These are phyloP conservation scores for Polypterus bichir DNA, from an alignment of 2,113 vertebrate species.

Conservation along the genomic window DNA sequence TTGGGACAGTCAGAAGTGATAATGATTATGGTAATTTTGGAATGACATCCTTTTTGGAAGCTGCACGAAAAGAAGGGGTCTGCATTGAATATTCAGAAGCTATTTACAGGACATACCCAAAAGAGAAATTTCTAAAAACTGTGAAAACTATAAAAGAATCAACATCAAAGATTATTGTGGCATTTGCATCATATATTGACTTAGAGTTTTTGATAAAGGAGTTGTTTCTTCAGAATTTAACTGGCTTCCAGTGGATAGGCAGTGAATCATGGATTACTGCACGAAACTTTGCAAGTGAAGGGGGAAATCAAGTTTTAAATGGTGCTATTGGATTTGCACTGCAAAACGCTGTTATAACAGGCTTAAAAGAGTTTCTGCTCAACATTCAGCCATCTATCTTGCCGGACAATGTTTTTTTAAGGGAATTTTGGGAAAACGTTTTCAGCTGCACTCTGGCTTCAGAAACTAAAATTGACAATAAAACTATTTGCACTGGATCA, in stretches of 20 bases:
- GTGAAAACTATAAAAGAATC: constrained; percentile 20
- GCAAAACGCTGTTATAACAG: constrained; percentile 24
- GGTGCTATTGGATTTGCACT: constrained; percentile 37
- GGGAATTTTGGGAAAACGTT: constrained; percentile 26
- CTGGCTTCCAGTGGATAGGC: constrained; percentile 36
- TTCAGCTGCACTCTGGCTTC: constrained; percentile 30
- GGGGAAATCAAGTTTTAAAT: constrained; percentile 23
- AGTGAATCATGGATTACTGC: constrained; percentile 35
- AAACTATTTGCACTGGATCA: constrained; percentile 24
- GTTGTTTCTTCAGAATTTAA: constrained; percentile 25
- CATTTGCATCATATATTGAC: constrained; percentile 25
- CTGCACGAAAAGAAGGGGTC: constrained; percentile 24
- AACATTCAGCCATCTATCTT: constrained; percentile 28
- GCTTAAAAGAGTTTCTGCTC: constrained; percentile 31
- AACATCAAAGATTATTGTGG: constrained; percentile 30
- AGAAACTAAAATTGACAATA: constrained; percentile 16
- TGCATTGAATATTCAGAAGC: constrained; percentile 30
- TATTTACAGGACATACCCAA: background rate
- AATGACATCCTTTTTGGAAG: constrained; percentile 17
- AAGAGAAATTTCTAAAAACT: background rate
- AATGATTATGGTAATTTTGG: constrained; percentile 22
- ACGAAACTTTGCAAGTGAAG: constrained; percentile 17
- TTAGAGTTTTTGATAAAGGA: constrained; percentile 14
- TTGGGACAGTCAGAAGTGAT: constrained; percentile 26
- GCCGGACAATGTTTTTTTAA: constrained; percentile 21